Evolutionary conservation across 2,888 invertebrate genomes (phyloP), one percentile per base, ranked within the genome.

Genomic region (Antitype chi): DNA sequence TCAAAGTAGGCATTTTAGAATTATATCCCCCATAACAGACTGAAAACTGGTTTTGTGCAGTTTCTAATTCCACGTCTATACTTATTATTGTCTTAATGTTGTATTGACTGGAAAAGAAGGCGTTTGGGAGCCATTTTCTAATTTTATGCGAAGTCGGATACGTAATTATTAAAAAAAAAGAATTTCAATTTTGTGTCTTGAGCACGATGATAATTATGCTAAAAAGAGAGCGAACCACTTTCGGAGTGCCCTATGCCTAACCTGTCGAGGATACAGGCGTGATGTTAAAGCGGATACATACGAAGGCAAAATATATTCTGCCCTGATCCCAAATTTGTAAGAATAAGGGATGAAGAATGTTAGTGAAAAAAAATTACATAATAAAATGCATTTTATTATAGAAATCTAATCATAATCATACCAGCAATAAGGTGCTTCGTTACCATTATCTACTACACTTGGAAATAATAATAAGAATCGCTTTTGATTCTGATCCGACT

Each of bases 1-100:
- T 57, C 68, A 69, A 84, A 82, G 81, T 71, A 76, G 76, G 68
- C 81, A 80, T 82, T 82, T 84, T 80, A 80, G 71, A 82, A 82
- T 84, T 69, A 80, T 84, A 76, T 80, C 59, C 62, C 66, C 70
- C 75, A 74, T 57, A 82, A 71, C 71, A 47, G 71, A 55, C 59
- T 52, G 32, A 49, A 79, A 76, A 82, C 82, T 47, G 84, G 81
- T 84, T 82, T 84, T 55, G 79, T 78, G 85, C 59, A 84, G 76
- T 82, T 84, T 82, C 81, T 81, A 84, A 76, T 84, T 68, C 55
- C 72, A 66, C 49, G 32, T 55, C 32, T 38, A n/a, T 68, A 76
- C 70, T 60, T 67, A 80, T 55, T 80, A 80, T 78, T 78, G 74
- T 83, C 57, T 73, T 70, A 69, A 57, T 68, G 62, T 43, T 53